phyloP scores from a whole-genome alignment of 2,797 vertebrate species.

The Heterohyrax brucei region DNA sequence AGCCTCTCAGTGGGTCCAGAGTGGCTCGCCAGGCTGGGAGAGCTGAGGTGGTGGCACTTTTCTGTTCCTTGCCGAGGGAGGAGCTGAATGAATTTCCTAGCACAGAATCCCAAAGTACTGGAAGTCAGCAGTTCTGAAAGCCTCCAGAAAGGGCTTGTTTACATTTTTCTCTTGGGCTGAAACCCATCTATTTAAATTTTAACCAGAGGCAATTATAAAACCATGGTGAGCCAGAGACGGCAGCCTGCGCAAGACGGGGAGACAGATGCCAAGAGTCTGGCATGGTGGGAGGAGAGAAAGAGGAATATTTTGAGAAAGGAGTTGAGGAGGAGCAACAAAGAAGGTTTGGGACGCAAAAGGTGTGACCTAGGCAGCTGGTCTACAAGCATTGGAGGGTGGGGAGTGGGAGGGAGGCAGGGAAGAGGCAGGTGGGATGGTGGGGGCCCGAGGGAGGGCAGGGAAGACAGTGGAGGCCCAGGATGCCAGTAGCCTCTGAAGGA shows the following conservation, averaged over 20 bases:
- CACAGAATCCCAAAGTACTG: conserved; percentile 69
- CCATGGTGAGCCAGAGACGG: conserved; percentile 80
- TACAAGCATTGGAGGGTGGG: neutral
- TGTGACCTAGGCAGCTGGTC: conserved; percentile 39
- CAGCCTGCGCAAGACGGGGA: conserved; percentile 67
- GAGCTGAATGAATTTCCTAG: conserved; percentile 79
- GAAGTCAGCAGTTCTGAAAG: conserved; percentile 84
- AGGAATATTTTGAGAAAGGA: conserved; percentile 73
- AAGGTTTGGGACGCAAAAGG: conserved; percentile 61
- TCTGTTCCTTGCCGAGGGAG: neutral
- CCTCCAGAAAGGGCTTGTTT: conserved; percentile 81
- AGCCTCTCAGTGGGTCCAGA: conserved; percentile 74
- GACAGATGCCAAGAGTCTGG: conserved; percentile 80
- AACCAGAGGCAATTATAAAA: conserved; percentile 87
- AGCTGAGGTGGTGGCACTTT: conserved; percentile 14
- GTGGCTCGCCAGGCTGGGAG: conserved; percentile 66
- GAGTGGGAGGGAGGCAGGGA: neutral
- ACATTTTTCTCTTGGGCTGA: conserved; percentile 82
- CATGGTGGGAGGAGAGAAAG: conserved; percentile 34
- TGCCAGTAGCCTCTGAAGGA: neutral
- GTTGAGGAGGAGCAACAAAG: conserved; percentile 52
- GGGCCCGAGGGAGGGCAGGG: neutral
- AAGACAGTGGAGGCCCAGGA: neutral
- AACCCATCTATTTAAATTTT: conserved; percentile 85
- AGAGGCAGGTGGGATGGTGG: neutral